These are phyloP conservation scores for Elysia crispata DNA, from an alignment of 2,888 invertebrate species.

Conservation along the genomic window DNA sequence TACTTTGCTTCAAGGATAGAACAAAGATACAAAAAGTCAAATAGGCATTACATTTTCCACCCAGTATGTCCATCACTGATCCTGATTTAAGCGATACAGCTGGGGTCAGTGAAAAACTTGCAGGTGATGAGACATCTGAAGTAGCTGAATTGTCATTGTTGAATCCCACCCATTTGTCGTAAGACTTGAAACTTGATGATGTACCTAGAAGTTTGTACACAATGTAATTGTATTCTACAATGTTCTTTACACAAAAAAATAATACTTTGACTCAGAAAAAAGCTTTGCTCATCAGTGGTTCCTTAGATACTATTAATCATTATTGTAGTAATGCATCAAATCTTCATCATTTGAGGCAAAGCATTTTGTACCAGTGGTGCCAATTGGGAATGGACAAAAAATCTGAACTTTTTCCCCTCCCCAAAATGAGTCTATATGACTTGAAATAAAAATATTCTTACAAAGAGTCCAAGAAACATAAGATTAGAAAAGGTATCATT, in stretches of 20 bases:
- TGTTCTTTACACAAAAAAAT: background rate
- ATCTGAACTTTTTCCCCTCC: no score
- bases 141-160: constrained; percentile 40
- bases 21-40: no score
- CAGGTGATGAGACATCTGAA: constrained; percentile 21
- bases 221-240: background rate
- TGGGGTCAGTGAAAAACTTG: constrained; percentile 32
- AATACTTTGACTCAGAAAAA: background rate
- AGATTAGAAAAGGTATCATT: no score
- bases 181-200: constrained; percentile 47
- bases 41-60: constrained; percentile 34
- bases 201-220: constrained; percentile 18
- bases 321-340: no score
- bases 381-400: background rate
- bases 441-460: no score
- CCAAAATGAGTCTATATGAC: no score
- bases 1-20: no score
- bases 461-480: no score
- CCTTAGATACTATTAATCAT: background rate
- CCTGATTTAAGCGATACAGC: constrained; percentile 51
- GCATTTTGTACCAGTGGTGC: background rate
- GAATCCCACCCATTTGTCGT: constrained; percentile 35
- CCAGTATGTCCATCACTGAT: constrained; percentile 67
- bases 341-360: background rate
- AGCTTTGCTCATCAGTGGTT: background rate